phyloP scores from a whole-genome alignment of 2,797 vertebrate species.

The Ptychobarbus kaznakovi region DNA sequence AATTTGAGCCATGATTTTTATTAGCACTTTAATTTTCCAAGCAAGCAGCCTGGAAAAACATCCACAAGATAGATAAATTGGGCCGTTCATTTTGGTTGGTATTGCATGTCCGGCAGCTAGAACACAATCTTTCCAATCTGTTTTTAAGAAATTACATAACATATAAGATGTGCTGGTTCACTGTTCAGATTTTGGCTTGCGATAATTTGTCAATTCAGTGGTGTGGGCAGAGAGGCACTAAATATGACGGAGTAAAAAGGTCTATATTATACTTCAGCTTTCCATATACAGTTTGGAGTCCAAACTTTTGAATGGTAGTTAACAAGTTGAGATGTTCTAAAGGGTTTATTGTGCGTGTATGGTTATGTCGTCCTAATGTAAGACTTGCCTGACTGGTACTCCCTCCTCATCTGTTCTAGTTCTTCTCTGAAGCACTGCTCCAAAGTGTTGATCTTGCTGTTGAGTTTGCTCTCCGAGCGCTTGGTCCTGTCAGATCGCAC shows the following conservation, averaged over 20 bases:
- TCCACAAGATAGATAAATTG: neutral
- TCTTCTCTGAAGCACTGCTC: conserved; percentile 79
- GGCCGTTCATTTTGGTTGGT: neutral
- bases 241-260: neutral
- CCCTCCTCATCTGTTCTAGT: conserved; percentile 82
- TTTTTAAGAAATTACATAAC: neutral
- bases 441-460: conserved; percentile 71
- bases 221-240: neutral
- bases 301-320: neutral
- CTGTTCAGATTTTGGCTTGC: neutral
- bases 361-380: neutral
- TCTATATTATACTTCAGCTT: neutral
- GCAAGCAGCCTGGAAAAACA: neutral
- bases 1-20: neutral
- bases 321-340: neutral
- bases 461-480: conserved; percentile 72
- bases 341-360: neutral
- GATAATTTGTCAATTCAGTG: neutral
- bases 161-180: neutral
- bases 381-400: conserved; percentile 83
- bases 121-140: neutral
- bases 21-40: neutral
- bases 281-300: neutral
- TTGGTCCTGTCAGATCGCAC: conserved; percentile 69
- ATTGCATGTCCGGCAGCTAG: neutral